These are phyloP conservation scores for Chionis minor DNA, from an alignment of 2,113 vertebrate species.

Conservation along the genomic window DNA sequence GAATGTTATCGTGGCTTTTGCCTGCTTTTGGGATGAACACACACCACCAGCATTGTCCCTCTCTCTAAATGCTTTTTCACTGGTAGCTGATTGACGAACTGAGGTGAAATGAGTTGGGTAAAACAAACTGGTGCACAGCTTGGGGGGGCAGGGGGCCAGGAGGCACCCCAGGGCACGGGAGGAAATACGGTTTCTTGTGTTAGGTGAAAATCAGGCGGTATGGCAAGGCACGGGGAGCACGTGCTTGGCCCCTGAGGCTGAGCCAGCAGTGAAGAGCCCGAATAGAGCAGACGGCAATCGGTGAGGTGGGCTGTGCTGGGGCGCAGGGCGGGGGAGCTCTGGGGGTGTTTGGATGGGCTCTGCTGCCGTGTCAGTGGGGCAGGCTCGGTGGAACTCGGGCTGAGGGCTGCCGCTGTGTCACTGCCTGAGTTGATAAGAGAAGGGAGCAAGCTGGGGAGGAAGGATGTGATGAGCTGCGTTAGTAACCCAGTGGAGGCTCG, in stretches of 20 bases:
- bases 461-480: not conserved
- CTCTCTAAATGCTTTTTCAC: not conserved
- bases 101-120: not conserved
- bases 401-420: not conserved
- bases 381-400: not conserved
- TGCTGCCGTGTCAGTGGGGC: not conserved
- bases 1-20: not conserved
- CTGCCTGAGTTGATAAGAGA: not conserved
- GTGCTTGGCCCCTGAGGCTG: accelerated
- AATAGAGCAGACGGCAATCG: accelerated
- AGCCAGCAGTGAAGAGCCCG: not conserved
- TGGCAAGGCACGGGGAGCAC: not conserved
- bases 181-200: not conserved
- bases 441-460: not conserved
- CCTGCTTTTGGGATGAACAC: not conserved
- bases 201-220: accelerated
- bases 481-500: not conserved
- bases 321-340: not conserved
- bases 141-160: not conserved
- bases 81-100: not conserved
- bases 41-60: not conserved
- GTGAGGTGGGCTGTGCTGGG: not conserved
- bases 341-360: not conserved
- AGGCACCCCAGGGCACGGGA: not conserved
- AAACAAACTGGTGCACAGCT: not conserved